These are phyloP conservation scores for Merluccius polli DNA, from an alignment of 2,797 vertebrate genomes.

Conservation along the genomic window DNA sequence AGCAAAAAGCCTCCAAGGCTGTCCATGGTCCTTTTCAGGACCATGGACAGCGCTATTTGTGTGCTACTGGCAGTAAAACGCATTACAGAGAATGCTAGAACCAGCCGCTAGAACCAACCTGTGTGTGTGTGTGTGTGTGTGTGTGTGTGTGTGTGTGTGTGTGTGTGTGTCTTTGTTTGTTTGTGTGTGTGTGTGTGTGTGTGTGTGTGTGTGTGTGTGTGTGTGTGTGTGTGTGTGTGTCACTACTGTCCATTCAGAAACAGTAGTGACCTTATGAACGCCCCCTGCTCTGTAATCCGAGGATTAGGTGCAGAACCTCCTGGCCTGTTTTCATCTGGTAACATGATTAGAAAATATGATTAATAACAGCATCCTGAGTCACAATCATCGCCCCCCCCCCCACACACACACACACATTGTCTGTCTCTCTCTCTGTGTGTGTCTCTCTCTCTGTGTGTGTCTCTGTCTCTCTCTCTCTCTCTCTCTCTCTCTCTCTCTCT, in stretches of 20 bases:
- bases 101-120: neutral
- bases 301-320: constrained; percentile 59
- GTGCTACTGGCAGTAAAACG: neutral
- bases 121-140: neutral
- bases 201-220: neutral
- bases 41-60: neutral
- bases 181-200: neutral
- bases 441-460: neutral
- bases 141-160: neutral
- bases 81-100: neutral
- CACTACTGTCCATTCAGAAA: too few relatives aligned
- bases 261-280: constrained; percentile 37
- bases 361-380: constrained; percentile 46
- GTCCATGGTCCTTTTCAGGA: neutral
- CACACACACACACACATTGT: neutral
- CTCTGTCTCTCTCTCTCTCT: neutral
- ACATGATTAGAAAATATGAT: constrained; percentile 64
- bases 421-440: too few relatives aligned
- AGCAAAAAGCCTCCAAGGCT: neutral
- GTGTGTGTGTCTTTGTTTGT: neutral
- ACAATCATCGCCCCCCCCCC: constrained; percentile 29
- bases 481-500: neutral
- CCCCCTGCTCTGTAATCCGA: constrained; percentile 59
- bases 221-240: too few relatives aligned
- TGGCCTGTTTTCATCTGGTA: constrained; percentile 58